Evolutionary conservation across 2,113 vertebrate genomes (phyloP).

Genomic region (Conger conger): DNA sequence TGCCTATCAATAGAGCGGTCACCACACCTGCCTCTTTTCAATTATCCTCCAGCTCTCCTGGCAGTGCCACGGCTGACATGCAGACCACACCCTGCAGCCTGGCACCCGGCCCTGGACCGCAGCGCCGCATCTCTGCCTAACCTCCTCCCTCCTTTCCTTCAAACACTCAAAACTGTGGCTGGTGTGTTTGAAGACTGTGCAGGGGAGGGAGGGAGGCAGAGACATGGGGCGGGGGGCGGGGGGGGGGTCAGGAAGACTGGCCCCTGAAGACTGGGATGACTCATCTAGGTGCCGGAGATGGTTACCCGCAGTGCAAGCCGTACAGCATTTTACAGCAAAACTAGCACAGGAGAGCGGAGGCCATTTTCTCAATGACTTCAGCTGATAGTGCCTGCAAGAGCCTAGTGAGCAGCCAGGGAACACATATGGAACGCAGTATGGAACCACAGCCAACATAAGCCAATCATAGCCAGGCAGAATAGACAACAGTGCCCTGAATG

Average conservation of each 20-base stretch:
- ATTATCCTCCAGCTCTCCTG: not conserved
- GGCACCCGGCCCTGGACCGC: too few species aligned
- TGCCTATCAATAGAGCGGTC: conserved; percentile 29
- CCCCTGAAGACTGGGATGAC: too few species aligned
- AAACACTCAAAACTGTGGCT: not conserved
- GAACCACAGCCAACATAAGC: not conserved
- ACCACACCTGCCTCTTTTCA: conserved; percentile 35
- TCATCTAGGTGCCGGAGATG: too few species aligned
- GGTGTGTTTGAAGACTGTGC: not conserved
- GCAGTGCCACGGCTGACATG: not conserved
- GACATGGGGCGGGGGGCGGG: not conserved
- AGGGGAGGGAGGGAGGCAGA: not conserved
- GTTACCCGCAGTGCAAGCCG: too few species aligned
- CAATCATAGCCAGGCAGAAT: not conserved
- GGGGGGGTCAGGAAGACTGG: too few species aligned
- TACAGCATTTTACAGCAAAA: too few species aligned
- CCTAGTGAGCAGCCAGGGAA: too few species aligned
- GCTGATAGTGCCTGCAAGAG: too few species aligned
- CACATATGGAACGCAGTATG: too few species aligned
- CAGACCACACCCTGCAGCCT: not conserved
- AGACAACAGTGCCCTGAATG: not conserved
- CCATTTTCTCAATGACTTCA: too few species aligned
- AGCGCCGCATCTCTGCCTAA: not conserved
- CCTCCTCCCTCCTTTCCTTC: not conserved
- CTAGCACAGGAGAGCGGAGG: too few species aligned